These are phyloP conservation scores for Salvator merianae DNA, from an alignment of 2,113 vertebrate genomes.

Conservation along the genomic window DNA sequence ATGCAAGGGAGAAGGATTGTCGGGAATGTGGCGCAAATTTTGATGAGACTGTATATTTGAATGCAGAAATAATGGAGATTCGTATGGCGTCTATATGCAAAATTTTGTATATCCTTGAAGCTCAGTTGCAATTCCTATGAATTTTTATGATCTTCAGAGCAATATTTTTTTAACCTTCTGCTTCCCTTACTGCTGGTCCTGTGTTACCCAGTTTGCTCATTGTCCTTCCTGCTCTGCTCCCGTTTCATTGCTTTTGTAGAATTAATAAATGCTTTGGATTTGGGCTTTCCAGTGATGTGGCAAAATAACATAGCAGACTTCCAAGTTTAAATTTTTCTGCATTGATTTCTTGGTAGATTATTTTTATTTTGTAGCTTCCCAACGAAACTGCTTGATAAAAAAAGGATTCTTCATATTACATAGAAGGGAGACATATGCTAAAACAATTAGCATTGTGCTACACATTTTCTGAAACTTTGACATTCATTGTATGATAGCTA, in stretches of 20 bases:
- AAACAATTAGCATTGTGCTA: background rate
- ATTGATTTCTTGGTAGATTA: background rate
- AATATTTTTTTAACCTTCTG: conserved; percentile 8
- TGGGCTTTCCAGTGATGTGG: background rate
- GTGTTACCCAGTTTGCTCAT: conserved; percentile 70
- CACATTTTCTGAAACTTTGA: background rate
- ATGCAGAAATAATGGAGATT: fast-evolving
- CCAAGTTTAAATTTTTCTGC: fast-evolving
- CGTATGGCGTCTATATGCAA: fast-evolving
- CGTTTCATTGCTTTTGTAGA: conserved; percentile 55
- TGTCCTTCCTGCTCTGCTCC: conserved; percentile 80
- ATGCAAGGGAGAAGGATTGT: background rate
- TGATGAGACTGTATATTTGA: background rate
- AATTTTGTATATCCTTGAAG: conserved; percentile 45
- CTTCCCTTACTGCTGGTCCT: conserved; percentile 53
- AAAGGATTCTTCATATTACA: background rate
- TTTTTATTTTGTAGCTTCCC: background rate
- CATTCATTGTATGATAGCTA: background rate
- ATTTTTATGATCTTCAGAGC: conserved; percentile 31
- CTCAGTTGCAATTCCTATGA: conserved; percentile 43
- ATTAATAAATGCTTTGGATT: conserved; percentile 3
- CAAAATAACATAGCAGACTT: background rate
- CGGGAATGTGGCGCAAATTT: background rate
- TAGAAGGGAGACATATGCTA: background rate
- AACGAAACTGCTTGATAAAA: background rate